A percentile compares a stretch with the other conserved stretches of the same genome.
Evolutionary conservation across 2,113 vertebrate genomes (phyloP).

Genomic region (Empidonax traillii): DNA sequence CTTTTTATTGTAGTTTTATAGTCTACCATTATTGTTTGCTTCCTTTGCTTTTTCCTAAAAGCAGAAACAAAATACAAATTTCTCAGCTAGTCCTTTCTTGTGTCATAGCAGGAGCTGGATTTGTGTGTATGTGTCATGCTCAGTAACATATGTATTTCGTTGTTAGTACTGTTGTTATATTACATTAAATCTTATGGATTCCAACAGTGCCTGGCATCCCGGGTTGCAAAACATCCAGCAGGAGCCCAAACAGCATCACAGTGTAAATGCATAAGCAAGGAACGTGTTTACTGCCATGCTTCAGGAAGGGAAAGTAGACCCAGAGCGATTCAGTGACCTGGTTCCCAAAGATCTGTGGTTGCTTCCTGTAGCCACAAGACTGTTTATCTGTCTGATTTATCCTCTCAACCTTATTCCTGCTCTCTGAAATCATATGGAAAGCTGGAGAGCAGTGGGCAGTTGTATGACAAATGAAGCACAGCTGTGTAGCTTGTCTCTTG

Average conservation of each 20-base stretch:
- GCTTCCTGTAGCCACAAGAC: background rate
- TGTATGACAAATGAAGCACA: background rate
- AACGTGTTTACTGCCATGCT: background rate
- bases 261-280: background rate
- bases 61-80: background rate
- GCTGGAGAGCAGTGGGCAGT: background rate
- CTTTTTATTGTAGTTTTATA: slow-evolving; percentile 47
- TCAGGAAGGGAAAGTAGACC: background rate
- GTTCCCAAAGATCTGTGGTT: background rate
- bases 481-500: background rate
- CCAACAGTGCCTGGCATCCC: background rate
- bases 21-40: background rate
- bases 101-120: background rate
- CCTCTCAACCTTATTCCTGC: background rate
- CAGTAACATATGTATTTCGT: background rate
- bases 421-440: background rate
- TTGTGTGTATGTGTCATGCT: background rate
- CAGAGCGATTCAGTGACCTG: background rate
- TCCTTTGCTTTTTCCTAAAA: background rate
- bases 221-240: background rate
- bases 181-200: background rate
- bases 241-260: background rate
- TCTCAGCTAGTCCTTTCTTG: background rate
- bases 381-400: background rate
- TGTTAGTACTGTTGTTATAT: background rate